Conservation (phyloP, 2,797 vertebrate species). For the Spinus olivaceus region DNA sequence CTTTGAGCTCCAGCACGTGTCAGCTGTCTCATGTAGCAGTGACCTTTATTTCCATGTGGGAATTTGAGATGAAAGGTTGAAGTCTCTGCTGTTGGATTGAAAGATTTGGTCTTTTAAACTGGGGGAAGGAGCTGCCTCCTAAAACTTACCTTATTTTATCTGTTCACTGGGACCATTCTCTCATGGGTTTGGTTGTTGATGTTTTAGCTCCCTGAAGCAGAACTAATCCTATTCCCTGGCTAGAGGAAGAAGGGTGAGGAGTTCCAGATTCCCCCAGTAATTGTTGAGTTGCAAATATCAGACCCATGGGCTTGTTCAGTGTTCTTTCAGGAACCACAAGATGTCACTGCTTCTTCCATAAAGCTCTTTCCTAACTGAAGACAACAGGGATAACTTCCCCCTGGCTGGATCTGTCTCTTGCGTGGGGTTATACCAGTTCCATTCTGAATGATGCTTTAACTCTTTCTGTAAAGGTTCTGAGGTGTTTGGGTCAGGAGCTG, state of each 20-base stretch:
- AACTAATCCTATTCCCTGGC: not conserved
- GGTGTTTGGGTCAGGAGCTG: not conserved
- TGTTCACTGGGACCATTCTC: not conserved
- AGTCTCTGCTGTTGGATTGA: not conserved
- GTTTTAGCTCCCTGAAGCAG: not conserved
- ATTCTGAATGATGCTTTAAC: not conserved
- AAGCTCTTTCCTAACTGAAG: not conserved
- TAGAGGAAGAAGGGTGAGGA: not conserved
- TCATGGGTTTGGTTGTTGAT: not conserved
- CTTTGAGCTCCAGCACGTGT: accelerated
- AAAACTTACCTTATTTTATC: not conserved
- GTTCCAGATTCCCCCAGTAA: not conserved
- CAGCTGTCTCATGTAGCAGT: not conserved
- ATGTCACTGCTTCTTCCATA: conserved; percentile 54
- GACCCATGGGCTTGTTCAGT: not conserved
- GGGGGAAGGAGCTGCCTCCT: not conserved
- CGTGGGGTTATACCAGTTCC: not conserved
- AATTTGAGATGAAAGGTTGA: not conserved
- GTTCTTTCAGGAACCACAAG: conserved; percentile 33
- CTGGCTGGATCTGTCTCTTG: not conserved
- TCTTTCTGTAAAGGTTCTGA: not conserved
- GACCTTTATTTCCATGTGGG: not conserved
- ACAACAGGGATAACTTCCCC: not conserved
- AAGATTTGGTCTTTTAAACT: not conserved
- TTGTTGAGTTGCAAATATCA: not conserved